A percentile compares a stretch with the other conserved stretches of the same genome.
Evolutionary conservation across 2,888 invertebrate species (phyloP).

Genomic region (Falcaria lacertinaria): DNA sequence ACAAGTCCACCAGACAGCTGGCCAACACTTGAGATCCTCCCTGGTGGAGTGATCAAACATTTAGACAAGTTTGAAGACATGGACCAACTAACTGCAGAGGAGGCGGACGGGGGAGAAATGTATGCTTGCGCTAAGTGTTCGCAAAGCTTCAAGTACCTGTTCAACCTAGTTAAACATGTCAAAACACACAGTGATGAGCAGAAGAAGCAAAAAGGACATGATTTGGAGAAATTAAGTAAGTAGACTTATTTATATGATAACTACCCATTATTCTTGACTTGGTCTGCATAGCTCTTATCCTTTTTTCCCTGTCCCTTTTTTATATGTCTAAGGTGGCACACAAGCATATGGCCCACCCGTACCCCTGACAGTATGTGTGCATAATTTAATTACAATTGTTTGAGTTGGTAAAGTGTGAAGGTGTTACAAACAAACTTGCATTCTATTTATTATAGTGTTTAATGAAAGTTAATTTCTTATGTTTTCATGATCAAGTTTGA

Average conservation of each 20-base stretch:
- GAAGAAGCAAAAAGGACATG: slow-evolving; percentile 19
- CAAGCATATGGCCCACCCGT: too few species aligned
- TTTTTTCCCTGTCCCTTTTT: too few species aligned
- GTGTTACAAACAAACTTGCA: too few species aligned
- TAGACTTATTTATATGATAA: slow-evolving; percentile 12
- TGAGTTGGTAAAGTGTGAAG: too few species aligned
- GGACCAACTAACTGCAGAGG: slow-evolving; percentile 10
- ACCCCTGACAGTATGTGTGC: too few species aligned
- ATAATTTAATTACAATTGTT: too few species aligned
- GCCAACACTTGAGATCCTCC: slow-evolving; percentile 68
- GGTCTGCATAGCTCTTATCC: too few species aligned
- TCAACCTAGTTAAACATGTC: slow-evolving; percentile 60
- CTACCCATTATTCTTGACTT: not conserved
- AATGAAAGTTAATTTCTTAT: too few species aligned
- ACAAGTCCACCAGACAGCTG: slow-evolving; percentile 44
- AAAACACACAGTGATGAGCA: slow-evolving; percentile 56
- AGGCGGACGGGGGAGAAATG: slow-evolving; percentile 31
- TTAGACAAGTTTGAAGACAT: slow-evolving; percentile 36
- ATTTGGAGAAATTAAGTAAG: slow-evolving; percentile 33
- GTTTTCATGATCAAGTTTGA: too few species aligned
- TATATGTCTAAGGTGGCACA: too few species aligned
- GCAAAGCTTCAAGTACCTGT: slow-evolving; percentile 53
- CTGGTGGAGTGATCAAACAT: slow-evolving; percentile 64
- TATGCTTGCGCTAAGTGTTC: slow-evolving; percentile 69
- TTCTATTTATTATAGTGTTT: too few species aligned